These are phyloP conservation scores for Drosophila baimaii DNA, from an alignment of 1,140 invertebrate genomes.

Conservation along the genomic window DNA sequence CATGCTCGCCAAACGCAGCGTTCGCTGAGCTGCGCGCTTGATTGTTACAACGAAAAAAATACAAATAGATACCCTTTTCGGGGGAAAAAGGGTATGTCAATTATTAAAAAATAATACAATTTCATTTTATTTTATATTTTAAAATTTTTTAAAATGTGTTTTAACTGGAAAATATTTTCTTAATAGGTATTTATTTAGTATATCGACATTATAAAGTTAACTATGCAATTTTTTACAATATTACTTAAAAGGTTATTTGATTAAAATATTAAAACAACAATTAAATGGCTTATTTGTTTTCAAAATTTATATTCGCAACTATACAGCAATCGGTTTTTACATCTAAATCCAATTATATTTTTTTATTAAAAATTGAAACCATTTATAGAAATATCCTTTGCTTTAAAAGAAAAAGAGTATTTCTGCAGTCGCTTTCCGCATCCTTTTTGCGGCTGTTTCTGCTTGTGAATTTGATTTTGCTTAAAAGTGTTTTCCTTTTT, in stretches of 20 bases:
- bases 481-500: conserved; percentile 61
- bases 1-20: conserved; percentile 64
- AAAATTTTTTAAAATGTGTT: not conserved
- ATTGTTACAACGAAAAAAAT: conserved; percentile 26
- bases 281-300: too few species aligned
- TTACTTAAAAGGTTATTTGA: too few species aligned
- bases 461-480: conserved; percentile 75
- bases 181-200: too few species aligned
- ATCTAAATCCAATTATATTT: too few species aligned
- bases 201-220: too few species aligned
- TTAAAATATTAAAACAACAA: too few species aligned
- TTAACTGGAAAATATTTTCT: not conserved
- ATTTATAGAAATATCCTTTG: too few species aligned
- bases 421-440: not conserved
- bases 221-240: too few species aligned
- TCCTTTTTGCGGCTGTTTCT: conserved; percentile 15
- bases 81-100: not conserved
- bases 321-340: too few species aligned
- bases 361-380: not conserved
- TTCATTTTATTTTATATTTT: not conserved
- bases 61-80: conserved; percentile 25
- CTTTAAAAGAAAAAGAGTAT: not conserved
- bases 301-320: too few species aligned
- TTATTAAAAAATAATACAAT: not conserved
- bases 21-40: conserved; percentile 43